phyloP scores from a whole-genome alignment of 2,797 vertebrate species.

The Spinus pinus region DNA sequence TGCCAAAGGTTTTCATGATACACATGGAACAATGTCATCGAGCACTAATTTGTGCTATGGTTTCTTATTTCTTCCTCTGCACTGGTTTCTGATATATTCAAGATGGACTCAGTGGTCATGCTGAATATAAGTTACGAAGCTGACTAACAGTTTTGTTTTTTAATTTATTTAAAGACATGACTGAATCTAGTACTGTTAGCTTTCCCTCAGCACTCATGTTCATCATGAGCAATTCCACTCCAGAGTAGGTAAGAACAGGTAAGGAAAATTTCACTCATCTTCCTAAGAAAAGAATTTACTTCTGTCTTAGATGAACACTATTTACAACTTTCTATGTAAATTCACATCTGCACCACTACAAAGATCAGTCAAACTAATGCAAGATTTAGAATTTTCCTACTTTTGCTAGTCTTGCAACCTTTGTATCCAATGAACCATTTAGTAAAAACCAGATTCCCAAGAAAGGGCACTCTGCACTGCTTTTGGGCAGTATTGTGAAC shows the following conservation, averaged over 20 bases:
- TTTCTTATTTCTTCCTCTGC: background rate
- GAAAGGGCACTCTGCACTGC: background rate
- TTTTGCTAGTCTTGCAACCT: background rate
- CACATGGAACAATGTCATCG: background rate
- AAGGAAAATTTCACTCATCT: background rate
- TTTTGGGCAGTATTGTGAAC: rapidly evolving
- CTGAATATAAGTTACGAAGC: background rate
- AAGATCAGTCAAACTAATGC: background rate
- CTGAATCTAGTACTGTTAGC: background rate
- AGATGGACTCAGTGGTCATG: background rate
- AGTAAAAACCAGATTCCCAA: background rate
- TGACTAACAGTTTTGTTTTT: constrained; percentile 2
- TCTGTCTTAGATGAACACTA: background rate
- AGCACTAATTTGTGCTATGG: background rate
- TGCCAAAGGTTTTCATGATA: background rate
- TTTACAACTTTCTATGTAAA: background rate
- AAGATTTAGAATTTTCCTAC: background rate
- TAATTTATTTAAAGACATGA: background rate
- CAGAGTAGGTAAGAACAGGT: background rate
- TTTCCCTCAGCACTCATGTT: background rate
- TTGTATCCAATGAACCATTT: background rate
- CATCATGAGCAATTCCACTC: background rate
- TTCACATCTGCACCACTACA: background rate
- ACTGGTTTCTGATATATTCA: background rate
- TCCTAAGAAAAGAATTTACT: background rate